Conservation (phyloP, 2,113 vertebrate species). For the Dolichotis patagonum region DNA sequence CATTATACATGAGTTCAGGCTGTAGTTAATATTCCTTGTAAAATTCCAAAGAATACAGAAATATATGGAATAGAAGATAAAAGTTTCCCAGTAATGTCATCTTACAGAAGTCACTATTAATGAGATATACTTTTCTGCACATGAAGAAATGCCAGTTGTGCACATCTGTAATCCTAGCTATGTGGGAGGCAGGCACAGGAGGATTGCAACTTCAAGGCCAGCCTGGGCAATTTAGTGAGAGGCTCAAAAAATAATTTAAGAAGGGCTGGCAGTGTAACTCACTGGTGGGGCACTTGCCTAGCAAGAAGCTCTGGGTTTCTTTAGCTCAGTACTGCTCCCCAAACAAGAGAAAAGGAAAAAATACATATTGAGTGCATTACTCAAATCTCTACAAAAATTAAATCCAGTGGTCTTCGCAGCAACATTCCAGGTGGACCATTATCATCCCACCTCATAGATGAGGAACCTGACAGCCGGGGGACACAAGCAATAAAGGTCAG, state of each 20-base stretch:
- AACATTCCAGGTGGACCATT: background rate
- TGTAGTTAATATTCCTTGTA: constrained; percentile 32
- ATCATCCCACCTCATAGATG: background rate
- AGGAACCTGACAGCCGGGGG: background rate
- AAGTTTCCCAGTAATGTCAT: constrained; percentile 9
- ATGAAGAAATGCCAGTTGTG: background rate
- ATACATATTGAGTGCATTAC: background rate
- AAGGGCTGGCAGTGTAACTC: background rate
- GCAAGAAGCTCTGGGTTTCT: background rate
- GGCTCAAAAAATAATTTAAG: background rate
- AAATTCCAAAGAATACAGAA: constrained; percentile 55
- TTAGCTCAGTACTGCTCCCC: background rate
- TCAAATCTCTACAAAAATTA: background rate
- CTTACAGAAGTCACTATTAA: constrained; percentile 39
- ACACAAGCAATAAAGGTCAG: background rate
- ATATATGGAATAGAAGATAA: constrained; percentile 55
- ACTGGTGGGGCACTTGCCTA: background rate
- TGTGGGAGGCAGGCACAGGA: background rate
- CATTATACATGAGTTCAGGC: background rate
- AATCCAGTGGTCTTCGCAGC: background rate
- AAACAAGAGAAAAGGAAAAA: background rate
- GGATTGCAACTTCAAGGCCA: background rate
- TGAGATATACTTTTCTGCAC: constrained; percentile 30
- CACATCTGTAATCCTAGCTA: background rate
- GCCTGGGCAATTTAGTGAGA: background rate